Conservation (phyloP, 2,888 invertebrate genomes). For the Pammene fasciana region DNA sequence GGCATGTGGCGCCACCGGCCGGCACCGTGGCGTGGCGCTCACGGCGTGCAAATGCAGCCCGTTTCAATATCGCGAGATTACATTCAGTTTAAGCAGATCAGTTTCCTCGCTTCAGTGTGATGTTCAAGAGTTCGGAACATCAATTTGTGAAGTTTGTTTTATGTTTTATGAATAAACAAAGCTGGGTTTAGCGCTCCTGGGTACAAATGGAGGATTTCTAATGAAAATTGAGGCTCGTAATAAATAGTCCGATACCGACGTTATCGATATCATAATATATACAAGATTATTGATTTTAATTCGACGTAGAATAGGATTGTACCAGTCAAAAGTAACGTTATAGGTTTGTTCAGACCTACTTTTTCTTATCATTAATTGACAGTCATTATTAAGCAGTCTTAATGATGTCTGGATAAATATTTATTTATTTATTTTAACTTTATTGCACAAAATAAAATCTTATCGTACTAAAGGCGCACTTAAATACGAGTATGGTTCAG, state of each 20-base stretch:
- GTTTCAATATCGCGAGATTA: conserved; percentile 20
- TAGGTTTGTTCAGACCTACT: no score
- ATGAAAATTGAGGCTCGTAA: background rate
- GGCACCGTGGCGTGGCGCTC: no score
- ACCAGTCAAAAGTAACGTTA: no score
- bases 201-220: background rate
- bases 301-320: no score
- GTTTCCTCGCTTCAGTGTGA: conserved; percentile 4
- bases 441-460: no score
- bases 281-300: no score
- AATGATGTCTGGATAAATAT: no score
- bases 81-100: conserved; percentile 15
- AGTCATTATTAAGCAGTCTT: no score
- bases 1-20: conserved; percentile 2
- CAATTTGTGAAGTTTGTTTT: conserved; percentile 19
- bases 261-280: background rate
- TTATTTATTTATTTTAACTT: no score
- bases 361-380: no score
- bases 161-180: conserved; percentile 18
- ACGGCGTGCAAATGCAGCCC: conserved; percentile 1
- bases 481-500: no score
- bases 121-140: conserved; percentile 14
- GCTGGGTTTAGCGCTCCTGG: background rate
- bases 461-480: no score
- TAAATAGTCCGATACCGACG: background rate